Conservation (phyloP, 2,888 invertebrate species). For the Eretmocerus hayati region DNA sequence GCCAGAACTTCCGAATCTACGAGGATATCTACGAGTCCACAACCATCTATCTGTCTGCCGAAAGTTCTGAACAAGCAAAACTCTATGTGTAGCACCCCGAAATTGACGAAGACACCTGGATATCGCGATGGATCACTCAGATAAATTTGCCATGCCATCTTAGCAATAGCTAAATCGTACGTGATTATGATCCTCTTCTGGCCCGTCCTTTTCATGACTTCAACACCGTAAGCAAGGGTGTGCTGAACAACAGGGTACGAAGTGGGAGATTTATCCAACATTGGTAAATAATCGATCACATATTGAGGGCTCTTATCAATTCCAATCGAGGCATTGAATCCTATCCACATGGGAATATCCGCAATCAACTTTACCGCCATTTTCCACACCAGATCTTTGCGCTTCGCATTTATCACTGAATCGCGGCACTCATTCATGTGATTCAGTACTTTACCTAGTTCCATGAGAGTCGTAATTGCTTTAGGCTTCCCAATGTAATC, state of each 20-base stretch:
- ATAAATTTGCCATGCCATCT: constrained; percentile 29
- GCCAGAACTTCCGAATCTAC: constrained; percentile 20
- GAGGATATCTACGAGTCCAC: constrained; percentile 21
- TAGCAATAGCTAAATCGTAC: constrained; percentile 31
- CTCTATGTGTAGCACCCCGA: constrained; percentile 35
- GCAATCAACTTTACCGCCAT: too few relatives aligned
- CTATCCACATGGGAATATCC: constrained; percentile 38
- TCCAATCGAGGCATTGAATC: constrained; percentile 27
- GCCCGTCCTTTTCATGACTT: constrained; percentile 26
- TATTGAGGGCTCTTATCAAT: constrained; percentile 15
- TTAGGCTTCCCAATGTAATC: not conserved
- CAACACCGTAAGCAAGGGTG: constrained; percentile 26
- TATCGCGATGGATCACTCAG: constrained; percentile 27
- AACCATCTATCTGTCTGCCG: constrained; percentile 28
- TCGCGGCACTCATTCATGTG: too few relatives aligned
- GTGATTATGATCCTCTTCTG: constrained; percentile 28
- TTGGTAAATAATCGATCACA: constrained; percentile 28
- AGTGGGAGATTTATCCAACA: constrained; percentile 32
- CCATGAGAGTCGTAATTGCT: too few relatives aligned
- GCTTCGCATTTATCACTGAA: too few relatives aligned
- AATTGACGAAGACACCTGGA: constrained; percentile 37
- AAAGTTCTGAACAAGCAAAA: constrained; percentile 32
- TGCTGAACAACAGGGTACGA: constrained; percentile 26
- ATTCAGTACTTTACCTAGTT: too few relatives aligned
- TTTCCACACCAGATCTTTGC: too few relatives aligned